phyloP scores from a whole-genome alignment of 2,888 invertebrate species.

The Crioceris asparagi region DNA sequence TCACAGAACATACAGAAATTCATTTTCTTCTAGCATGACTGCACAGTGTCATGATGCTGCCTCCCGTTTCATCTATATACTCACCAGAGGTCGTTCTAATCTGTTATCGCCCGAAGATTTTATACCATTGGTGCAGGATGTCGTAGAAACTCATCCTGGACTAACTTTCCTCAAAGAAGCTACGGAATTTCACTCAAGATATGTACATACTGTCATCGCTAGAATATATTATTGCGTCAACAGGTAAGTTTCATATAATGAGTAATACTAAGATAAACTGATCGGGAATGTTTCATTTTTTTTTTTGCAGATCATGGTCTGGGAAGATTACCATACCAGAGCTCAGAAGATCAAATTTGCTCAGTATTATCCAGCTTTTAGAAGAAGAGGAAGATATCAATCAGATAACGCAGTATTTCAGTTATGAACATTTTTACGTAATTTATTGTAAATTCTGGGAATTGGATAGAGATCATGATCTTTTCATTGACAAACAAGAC shows the following conservation, averaged over 20 bases:
- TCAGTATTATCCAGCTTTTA: constrained; percentile 68
- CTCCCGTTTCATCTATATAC: constrained; percentile 77
- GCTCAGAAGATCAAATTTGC: constrained; percentile 80
- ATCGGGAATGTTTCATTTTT: not conserved
- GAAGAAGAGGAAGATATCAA: constrained; percentile 98
- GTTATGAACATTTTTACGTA: constrained; percentile 99
- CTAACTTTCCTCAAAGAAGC: constrained; percentile 95
- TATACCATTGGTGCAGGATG: constrained; percentile 88
- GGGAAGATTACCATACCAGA: constrained; percentile 83
- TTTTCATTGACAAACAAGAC: constrained; percentile 90
- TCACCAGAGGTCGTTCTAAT: constrained; percentile 61
- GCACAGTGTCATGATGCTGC: constrained; percentile 79
- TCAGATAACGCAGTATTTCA: constrained; percentile 81
- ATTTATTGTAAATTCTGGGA: constrained; percentile 99
- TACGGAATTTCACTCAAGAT: constrained; percentile 96
- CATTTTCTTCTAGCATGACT: constrained; percentile 50
- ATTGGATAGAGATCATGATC: constrained; percentile 94
- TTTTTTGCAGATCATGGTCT: constrained; percentile 84
- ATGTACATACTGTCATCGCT: constrained; percentile 96
- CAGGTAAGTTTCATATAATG: constrained; percentile 38
- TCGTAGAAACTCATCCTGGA: constrained; percentile 98
- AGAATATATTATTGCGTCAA: constrained; percentile 90
- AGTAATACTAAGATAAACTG: too few relatives aligned
- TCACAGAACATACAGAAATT: not conserved
- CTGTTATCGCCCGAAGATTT: constrained; percentile 81